phyloP scores from a whole-genome alignment of 2,888 invertebrate species.

The Synergus japonicus region DNA sequence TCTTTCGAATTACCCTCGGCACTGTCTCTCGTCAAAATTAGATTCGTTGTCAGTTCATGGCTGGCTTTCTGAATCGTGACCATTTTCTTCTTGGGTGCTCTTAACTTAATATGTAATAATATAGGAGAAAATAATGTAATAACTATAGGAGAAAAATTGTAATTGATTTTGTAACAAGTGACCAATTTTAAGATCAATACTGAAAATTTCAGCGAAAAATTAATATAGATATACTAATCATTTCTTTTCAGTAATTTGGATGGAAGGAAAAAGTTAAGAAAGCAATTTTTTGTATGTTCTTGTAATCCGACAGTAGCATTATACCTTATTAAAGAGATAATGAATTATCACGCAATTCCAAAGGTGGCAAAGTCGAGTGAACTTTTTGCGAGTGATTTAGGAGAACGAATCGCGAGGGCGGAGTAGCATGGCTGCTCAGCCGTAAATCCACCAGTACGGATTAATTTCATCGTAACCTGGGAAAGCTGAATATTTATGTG shows the following conservation, averaged over 20 bases:
- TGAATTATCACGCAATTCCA: constrained; percentile 66
- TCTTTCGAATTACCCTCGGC: constrained; percentile 30
- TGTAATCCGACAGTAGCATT: constrained; percentile 40
- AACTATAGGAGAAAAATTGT: too few species aligned
- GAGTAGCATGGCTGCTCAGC: constrained; percentile 43
- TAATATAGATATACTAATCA: too few species aligned
- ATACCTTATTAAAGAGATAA: constrained; percentile 64
- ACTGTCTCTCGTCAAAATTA: constrained; percentile 39
- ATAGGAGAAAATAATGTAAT: too few species aligned
- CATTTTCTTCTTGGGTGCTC: neutral
- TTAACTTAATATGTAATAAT: neutral
- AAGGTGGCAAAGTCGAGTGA: constrained; percentile 55
- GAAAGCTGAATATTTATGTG: constrained; percentile 68
- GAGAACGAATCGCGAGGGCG: constrained; percentile 55
- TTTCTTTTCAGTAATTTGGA: neutral
- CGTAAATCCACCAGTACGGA: constrained; percentile 73
- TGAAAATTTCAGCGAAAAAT: too few species aligned
- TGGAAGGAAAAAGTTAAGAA: neutral
- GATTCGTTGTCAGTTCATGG: constrained; percentile 36
- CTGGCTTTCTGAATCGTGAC: constrained; percentile 8
- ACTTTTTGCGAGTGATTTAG: constrained; percentile 65
- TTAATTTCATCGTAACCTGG: constrained; percentile 72
- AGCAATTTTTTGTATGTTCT: constrained; percentile 19
- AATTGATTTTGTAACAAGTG: too few species aligned
- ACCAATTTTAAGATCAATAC: too few species aligned